Conservation (phyloP, 2,113 vertebrate species). For the Siniperca chuatsi region DNA sequence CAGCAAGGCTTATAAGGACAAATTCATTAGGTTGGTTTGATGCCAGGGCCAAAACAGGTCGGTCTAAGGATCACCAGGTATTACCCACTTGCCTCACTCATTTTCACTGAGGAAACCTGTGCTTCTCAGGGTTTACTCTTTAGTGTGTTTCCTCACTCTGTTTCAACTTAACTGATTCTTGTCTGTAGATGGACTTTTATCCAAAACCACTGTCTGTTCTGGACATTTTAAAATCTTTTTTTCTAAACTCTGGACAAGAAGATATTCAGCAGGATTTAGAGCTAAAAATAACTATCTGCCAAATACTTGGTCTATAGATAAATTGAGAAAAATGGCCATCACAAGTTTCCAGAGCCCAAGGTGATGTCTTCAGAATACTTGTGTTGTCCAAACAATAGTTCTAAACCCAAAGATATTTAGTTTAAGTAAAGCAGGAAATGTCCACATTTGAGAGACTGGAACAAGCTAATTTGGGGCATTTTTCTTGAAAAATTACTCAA, state of each 20-base stretch:
- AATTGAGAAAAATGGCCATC: background rate
- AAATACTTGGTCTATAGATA: background rate
- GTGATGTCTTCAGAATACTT: too few species aligned
- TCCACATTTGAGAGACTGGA: background rate
- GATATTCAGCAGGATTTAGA: background rate
- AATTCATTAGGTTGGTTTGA: constrained; percentile 29
- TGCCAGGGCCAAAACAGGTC: constrained; percentile 9
- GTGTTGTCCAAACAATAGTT: too few species aligned
- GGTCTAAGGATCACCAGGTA: constrained; percentile 14
- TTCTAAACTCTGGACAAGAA: background rate
- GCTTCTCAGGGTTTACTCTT: background rate
- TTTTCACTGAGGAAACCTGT: background rate
- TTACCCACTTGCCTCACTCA: background rate
- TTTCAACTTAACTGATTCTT: background rate
- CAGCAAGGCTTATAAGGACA: constrained; percentile 44
- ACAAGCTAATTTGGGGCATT: background rate
- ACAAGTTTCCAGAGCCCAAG: background rate
- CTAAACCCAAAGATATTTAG: background rate
- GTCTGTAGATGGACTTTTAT: background rate
- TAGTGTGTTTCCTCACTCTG: background rate
- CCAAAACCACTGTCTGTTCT: background rate
- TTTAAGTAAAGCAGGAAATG: background rate
- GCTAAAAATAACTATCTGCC: background rate
- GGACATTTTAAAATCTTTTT: background rate
- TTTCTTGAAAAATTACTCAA: background rate